A percentile compares a stretch with the other conserved stretches of the same genome.
Conservation (phyloP, 2,888 invertebrate species). For the Panopea generosa region DNA sequence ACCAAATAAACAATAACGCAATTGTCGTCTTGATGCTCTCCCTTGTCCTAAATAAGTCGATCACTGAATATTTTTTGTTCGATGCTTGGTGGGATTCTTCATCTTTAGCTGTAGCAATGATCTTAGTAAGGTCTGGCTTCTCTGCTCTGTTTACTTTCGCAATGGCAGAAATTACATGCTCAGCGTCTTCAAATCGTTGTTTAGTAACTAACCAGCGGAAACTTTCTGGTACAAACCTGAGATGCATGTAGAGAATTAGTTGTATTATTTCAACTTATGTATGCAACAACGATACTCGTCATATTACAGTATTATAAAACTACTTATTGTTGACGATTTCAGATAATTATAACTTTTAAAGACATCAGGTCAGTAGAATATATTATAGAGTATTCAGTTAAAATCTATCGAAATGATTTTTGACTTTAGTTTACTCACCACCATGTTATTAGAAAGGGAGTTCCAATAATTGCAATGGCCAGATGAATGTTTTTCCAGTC, state of each 20-base stretch:
- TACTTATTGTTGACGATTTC: no score
- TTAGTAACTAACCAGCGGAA: conserved; percentile 52
- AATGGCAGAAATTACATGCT: conserved; percentile 26
- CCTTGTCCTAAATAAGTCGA: conserved; percentile 33
- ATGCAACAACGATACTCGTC: no score
- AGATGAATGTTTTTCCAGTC: conserved; percentile 43
- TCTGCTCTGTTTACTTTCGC: conserved; percentile 25
- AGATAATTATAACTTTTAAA: no score
- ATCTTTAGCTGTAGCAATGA: conserved; percentile 28
- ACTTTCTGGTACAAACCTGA: conserved; percentile 46
- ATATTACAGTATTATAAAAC: no score
- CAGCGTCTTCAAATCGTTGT: conserved; percentile 25
- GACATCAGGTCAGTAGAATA: no score
- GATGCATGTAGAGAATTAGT: no score
- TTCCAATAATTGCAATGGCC: conserved; percentile 20
- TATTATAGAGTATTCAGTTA: no score
- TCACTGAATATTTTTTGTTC: conserved; percentile 15
- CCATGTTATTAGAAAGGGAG: conserved; percentile 36
- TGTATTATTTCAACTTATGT: no score
- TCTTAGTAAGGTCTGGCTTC: conserved; percentile 33
- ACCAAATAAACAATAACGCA: conserved; percentile 48
- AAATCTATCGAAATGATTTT: no score
- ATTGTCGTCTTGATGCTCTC: conserved; percentile 36
- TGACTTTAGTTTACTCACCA: conserved; percentile 41
- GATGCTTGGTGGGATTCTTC: conserved; percentile 8